These are phyloP conservation scores for Motacilla tschutschensis DNA, from an alignment of 2,113 vertebrate species.

Conservation along the genomic window DNA sequence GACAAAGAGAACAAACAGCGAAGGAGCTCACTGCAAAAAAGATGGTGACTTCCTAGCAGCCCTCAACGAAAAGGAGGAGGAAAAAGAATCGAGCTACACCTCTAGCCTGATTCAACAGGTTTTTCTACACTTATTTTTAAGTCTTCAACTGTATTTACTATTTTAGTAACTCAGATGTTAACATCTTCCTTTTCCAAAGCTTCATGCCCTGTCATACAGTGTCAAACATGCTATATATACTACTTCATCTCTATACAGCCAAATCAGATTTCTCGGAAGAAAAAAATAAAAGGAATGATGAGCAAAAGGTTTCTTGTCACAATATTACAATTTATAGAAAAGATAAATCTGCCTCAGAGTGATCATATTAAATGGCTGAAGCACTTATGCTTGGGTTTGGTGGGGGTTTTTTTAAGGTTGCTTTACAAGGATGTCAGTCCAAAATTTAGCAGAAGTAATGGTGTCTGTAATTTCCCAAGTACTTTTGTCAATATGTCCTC, in stretches of 20 bases:
- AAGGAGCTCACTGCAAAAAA: slow-evolving; percentile 27
- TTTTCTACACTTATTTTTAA: slow-evolving; percentile 11
- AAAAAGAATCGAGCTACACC: not conserved
- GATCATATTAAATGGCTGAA: not conserved
- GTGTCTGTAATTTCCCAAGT: not conserved
- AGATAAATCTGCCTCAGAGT: not conserved
- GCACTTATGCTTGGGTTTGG: not conserved
- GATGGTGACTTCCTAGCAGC: slow-evolving; percentile 4
- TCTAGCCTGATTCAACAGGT: not conserved
- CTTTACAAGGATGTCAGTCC: not conserved
- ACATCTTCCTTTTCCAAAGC: not conserved
- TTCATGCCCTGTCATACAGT: not conserved
- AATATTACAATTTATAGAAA: slow-evolving; percentile 7
- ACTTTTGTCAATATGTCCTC: not conserved
- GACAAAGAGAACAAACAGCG: slow-evolving; percentile 36
- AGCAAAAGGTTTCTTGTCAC: slow-evolving; percentile 30
- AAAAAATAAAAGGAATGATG: not conserved
- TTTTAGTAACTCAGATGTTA: slow-evolving; percentile 5
- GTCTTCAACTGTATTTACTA: not conserved
- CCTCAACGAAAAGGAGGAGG: not conserved
- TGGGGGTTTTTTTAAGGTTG: not conserved
- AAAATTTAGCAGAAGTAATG: slow-evolving; percentile 22
- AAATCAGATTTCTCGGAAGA: slow-evolving; percentile 4
- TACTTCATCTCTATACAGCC: slow-evolving; percentile 11
- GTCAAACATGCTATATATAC: not conserved